Evolutionary conservation across 2,113 vertebrate genomes (phyloP).

Genomic region (Apteryx owenii): DNA sequence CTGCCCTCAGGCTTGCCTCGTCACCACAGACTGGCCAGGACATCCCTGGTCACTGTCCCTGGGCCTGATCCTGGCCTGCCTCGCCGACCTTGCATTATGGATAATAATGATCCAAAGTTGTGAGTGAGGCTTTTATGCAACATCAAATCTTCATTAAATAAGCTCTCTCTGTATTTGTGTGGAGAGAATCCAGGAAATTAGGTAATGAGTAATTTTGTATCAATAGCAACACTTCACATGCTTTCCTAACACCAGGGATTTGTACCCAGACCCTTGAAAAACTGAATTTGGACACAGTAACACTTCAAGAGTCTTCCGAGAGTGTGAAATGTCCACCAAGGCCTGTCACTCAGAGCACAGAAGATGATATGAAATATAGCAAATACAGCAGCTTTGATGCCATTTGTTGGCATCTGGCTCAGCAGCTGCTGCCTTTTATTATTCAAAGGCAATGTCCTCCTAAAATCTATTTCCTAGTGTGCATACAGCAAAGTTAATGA

Average conservation of each 20-base stretch:
- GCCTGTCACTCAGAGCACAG: neutral
- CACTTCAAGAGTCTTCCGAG: neutral
- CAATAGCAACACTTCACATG: neutral
- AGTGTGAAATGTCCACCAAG: neutral
- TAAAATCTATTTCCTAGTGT: neutral
- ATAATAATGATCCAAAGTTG: neutral
- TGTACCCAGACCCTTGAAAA: neutral
- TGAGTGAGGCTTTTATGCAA: neutral
- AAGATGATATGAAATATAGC: neutral
- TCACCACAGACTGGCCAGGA: no score
- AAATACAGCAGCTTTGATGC: neutral
- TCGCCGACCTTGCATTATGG: neutral
- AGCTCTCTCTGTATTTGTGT: neutral
- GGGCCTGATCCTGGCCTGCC: no score
- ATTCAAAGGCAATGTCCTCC: neutral
- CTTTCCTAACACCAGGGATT: neutral
- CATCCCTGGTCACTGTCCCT: no score
- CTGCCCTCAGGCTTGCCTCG: no score
- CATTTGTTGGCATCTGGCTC: neutral
- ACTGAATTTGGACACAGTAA: neutral
- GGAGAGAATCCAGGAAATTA: neutral
- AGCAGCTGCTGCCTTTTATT: neutral
- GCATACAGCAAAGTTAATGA: neutral
- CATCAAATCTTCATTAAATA: neutral
- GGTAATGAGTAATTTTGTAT: neutral